Percentiles rank a stretch among this genome's conserved stretches.
Conservation (phyloP, 2,888 invertebrate species). For the Amphiduros pacificus region DNA sequence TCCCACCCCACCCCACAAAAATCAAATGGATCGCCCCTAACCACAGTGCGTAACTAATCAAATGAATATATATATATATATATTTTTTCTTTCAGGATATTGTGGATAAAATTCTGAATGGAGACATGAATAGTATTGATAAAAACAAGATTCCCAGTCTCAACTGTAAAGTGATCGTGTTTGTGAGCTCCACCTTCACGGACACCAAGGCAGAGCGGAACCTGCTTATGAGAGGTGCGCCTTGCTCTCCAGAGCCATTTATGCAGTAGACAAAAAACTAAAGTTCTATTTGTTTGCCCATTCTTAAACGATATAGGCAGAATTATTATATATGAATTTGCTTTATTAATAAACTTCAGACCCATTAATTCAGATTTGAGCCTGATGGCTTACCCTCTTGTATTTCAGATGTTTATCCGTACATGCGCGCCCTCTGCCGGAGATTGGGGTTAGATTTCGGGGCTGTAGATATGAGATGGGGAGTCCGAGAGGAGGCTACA, state of each 20-base stretch:
- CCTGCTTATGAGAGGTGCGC: slow-evolving; percentile 24
- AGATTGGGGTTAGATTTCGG: slow-evolving; percentile 48
- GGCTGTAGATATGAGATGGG: slow-evolving; percentile 57
- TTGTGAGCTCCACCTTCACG: slow-evolving; percentile 28
- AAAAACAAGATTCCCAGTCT: background rate
- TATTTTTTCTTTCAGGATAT: slow-evolving; percentile 8
- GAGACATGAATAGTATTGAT: slow-evolving; percentile 6
- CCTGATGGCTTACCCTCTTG: background rate
- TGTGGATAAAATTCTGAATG: slow-evolving; percentile 7
- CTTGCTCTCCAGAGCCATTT: too few relatives aligned
- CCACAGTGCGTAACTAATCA: too few relatives aligned
- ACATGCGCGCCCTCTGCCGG: slow-evolving; percentile 41
- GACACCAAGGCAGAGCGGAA: slow-evolving; percentile 28
- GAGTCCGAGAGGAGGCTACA: slow-evolving; percentile 49
- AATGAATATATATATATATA: too few relatives aligned
- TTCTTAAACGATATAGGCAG: too few relatives aligned
- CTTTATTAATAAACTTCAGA: too few relatives aligned
- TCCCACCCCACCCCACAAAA: too few relatives aligned
- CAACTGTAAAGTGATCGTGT: slow-evolving; percentile 19
- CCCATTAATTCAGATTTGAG: too few relatives aligned
- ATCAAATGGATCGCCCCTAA: too few relatives aligned
- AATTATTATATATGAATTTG: too few relatives aligned
- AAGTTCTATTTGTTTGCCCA: too few relatives aligned
- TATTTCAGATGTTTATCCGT: slow-evolving; percentile 40
- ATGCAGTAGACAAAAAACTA: too few relatives aligned